Evolutionary conservation across 2,113 vertebrate genomes (phyloP), one percentile per base, ranked within the genome.

Genomic region (Sinosuthora webbiana): DNA sequence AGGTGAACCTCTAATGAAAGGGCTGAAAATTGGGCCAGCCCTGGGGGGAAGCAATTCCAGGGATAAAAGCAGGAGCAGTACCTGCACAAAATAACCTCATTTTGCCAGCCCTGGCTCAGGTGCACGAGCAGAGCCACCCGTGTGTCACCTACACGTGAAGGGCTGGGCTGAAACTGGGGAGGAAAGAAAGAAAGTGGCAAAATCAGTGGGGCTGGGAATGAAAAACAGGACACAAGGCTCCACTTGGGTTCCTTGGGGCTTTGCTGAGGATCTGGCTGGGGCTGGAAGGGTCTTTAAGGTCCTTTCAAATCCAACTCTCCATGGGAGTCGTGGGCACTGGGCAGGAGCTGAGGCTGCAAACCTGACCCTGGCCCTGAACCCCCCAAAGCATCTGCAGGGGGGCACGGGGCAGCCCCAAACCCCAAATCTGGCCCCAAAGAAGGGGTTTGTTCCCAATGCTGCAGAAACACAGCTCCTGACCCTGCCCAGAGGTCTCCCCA

Each of bases 141-240:
- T 23, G 77, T n/a, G 49, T 9, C 44, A 7, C 4, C 3, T 0
- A 0, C 57, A 20, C n/a, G 4, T 8, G 65, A 23, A 47, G 76
- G 2, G 19, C 63, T 28, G 44, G 39, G 78, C 35, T 70, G n/a
- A 3, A 37, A 4, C 37, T 10, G n/a, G 1, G 10, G 18, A 31
- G 6, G 13, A 23, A 15, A 59, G 16, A 1, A 31, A 68, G 33
- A 1, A 31, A 68, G 35, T 1, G 64, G 37, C 16, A 19, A 15
- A 55, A 75, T 8, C 6, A 17, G 25, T 2, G 41, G 39, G 21
- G 27, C 0, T 71, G 71, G 39, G 33, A 23, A 8, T 8, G 50
- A 6, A 11, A 2, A 28, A 19, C 17, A 11, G 44, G 18, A 21
- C 2, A 1, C 3, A 4, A 0, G 20, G 10, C 15, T 31, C 14